A percentile compares a stretch with the other conserved stretches of the same genome.
Evolutionary conservation across 2,888 invertebrate genomes (phyloP).

Genomic region (Odontothrips loti): DNA sequence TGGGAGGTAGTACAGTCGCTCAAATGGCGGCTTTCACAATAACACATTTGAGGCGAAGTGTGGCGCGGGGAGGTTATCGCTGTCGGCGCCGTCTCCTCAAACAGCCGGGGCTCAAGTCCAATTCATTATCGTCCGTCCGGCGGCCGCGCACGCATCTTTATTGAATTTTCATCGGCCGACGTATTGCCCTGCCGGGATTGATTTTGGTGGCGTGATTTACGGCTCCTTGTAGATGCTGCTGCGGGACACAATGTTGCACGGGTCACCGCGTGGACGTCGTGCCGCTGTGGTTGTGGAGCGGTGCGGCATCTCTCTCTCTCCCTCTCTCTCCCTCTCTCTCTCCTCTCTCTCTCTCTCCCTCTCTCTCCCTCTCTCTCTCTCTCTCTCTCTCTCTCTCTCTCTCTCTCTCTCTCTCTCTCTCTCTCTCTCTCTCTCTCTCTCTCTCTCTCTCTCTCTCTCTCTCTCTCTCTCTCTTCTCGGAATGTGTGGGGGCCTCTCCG

Average conservation of each 20-base stretch:
- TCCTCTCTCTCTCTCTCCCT: slow-evolving; percentile 32
- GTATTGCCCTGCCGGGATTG: slow-evolving; percentile 8
- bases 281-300: background rate
- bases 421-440: slow-evolving; percentile 31
- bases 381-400: slow-evolving; percentile 39
- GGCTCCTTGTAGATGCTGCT: background rate
- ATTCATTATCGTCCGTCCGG: slow-evolving; percentile 31
- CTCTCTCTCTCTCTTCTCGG: slow-evolving; percentile 41
- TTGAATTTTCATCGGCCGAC: slow-evolving; percentile 13
- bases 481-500: slow-evolving; percentile 29
- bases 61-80: background rate
- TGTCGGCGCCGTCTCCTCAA: too few relatives aligned
- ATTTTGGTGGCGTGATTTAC: slow-evolving; percentile 1
- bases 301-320: background rate
- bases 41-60: too few relatives aligned
- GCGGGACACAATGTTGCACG: slow-evolving; percentile 8
- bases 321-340: too few relatives aligned
- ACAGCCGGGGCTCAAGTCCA: slow-evolving; percentile 14
- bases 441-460: slow-evolving; percentile 32
- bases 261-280: background rate
- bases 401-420: slow-evolving; percentile 33
- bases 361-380: slow-evolving; percentile 32
- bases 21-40: too few relatives aligned
- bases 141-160: background rate
- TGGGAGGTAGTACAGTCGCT: too few relatives aligned